A percentile compares a stretch with the other conserved stretches of the same genome.
Conservation (phyloP, 2,797 vertebrate species). For the Gastrophryne carolinensis region DNA sequence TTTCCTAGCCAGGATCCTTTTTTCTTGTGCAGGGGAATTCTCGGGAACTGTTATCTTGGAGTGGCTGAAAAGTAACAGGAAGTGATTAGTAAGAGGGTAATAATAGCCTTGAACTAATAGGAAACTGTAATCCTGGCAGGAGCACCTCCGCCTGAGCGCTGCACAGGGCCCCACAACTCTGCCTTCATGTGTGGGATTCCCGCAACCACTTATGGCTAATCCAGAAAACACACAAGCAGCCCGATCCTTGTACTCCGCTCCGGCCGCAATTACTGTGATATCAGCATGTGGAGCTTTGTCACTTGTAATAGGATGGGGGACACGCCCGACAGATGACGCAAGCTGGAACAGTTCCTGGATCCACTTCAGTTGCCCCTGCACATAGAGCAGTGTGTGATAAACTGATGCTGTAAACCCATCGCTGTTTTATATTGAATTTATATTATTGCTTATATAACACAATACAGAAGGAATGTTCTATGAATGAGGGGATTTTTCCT, state of each 20-base stretch:
- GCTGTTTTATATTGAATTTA: too few relatives aligned
- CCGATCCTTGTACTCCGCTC: constrained; percentile 50
- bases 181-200: constrained; percentile 62
- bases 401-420: too few relatives aligned
- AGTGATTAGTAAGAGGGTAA: constrained; percentile 57
- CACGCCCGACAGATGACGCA: constrained; percentile 40
- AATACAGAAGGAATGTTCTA: too few relatives aligned
- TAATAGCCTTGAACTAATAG: constrained; percentile 54
- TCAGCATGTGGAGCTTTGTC: constrained; percentile 49
- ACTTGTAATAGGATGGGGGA: constrained; percentile 60
- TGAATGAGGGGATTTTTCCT: too few relatives aligned
- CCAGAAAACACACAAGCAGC: constrained; percentile 58
- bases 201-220: constrained; percentile 50
- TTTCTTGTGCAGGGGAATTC: constrained; percentile 25
- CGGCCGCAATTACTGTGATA: constrained; percentile 56
- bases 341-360: fast-evolving
- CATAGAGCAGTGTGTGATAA: too few relatives aligned
- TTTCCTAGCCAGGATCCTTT: constrained; percentile 42
- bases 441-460: too few relatives aligned
- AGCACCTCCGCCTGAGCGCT: constrained; percentile 9
- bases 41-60: constrained; percentile 53
- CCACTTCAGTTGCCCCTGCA: too few relatives aligned
- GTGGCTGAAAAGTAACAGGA: constrained; percentile 43
- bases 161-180: constrained; percentile 57
- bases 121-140: constrained; percentile 57